phyloP scores from a whole-genome alignment of 2,888 invertebrate genomes.

The Chymomyza caudatula region DNA sequence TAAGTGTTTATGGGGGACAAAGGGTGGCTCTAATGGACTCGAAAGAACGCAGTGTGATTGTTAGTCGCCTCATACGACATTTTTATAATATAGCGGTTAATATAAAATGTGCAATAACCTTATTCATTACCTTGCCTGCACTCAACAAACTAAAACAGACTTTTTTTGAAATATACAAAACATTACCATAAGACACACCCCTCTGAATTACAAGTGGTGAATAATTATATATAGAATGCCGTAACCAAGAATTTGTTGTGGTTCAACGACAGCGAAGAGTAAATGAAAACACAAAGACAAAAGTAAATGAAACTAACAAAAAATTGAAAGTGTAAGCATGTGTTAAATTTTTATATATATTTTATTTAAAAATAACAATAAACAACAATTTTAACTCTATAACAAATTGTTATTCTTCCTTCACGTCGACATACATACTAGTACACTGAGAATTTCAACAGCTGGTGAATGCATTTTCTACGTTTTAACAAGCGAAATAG shows the following conservation, averaged over 20 bases:
- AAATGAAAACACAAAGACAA: constrained; percentile 20
- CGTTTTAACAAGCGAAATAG: constrained; percentile 12
- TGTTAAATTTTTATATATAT: constrained; percentile 9
- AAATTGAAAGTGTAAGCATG: not conserved
- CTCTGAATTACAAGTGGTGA: not conserved
- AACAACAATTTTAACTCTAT: not conserved
- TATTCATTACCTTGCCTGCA: too few species aligned
- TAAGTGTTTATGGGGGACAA: too few species aligned
- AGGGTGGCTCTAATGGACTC: too few species aligned
- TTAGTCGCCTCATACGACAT: too few species aligned
- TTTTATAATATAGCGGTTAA: too few species aligned
- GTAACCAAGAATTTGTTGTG: too few species aligned
- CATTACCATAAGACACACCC: too few species aligned
- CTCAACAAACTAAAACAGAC: too few species aligned
- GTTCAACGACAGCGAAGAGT: constrained; percentile 24
- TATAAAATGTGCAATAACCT: too few species aligned
- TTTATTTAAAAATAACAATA: constrained; percentile 42
- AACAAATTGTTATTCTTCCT: not conserved
- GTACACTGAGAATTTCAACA: not conserved
- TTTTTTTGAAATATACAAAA: too few species aligned
- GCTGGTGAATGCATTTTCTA: not conserved
- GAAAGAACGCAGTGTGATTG: too few species aligned
- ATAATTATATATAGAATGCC: not conserved
- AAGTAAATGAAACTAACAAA: too few species aligned
- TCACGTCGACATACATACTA: not conserved